phyloP scores from a whole-genome alignment of 2,888 invertebrate species.

The Amphipoea lucens region DNA sequence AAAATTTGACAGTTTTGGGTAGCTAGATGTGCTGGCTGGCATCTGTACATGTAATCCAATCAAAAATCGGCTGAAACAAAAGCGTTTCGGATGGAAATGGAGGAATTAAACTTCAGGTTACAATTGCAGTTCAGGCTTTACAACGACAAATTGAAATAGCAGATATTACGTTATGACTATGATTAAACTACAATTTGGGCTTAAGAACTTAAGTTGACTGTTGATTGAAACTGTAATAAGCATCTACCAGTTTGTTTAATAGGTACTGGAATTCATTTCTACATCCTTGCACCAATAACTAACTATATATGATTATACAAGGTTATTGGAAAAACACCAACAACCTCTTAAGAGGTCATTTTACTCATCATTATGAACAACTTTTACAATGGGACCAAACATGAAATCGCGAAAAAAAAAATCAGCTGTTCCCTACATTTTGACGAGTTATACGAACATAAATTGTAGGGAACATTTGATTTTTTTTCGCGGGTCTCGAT shows the following conservation, averaged over 20 bases:
- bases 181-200: background rate
- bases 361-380: too few relatives aligned
- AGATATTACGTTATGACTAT: background rate
- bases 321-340: too few relatives aligned
- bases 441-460: too few relatives aligned
- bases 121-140: slow-evolving; percentile 1
- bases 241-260: background rate
- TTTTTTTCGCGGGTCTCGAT: too few relatives aligned
- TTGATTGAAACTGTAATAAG: background rate
- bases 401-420: too few relatives aligned
- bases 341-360: too few relatives aligned
- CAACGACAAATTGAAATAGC: slow-evolving; percentile 3
- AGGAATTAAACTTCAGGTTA: slow-evolving; percentile 4
- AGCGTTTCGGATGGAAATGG: slow-evolving; percentile 23
- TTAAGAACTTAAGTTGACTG: background rate
- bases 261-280: background rate
- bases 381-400: too few relatives aligned
- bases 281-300: background rate
- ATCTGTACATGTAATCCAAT: slow-evolving; percentile 31
- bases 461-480: too few relatives aligned
- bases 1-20: too few relatives aligned
- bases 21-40: too few relatives aligned
- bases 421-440: too few relatives aligned
- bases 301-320: too few relatives aligned
- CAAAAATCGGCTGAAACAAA: slow-evolving; percentile 13